A percentile compares a stretch with the other conserved stretches of the same genome.
Conservation (phyloP, 2,113 vertebrate genomes). For the Nyctibius bracteatus region DNA sequence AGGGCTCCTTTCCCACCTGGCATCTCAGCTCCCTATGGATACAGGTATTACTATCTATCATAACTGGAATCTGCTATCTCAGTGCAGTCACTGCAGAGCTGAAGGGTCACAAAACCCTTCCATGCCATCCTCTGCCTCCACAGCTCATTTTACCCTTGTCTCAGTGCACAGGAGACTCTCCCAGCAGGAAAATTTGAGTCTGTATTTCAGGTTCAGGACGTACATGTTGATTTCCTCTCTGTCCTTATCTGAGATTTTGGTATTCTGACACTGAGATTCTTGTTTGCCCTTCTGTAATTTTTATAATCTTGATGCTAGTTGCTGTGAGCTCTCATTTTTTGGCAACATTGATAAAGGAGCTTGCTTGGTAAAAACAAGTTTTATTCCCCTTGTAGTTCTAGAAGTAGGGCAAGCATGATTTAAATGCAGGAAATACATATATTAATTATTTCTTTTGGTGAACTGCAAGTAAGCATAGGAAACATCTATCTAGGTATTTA, state of each 20-base stretch:
- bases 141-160: neutral
- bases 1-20: rapidly evolving
- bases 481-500: constrained; percentile 6
- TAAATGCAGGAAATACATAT: constrained; percentile 42
- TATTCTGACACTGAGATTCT: neutral
- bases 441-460: constrained; percentile 47
- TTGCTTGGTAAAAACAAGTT: constrained; percentile 35
- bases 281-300: neutral
- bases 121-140: neutral
- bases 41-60: rapidly evolving
- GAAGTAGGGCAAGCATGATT: constrained; percentile 58
- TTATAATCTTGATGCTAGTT: neutral
- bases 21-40: neutral
- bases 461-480: constrained; percentile 7
- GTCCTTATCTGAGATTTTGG: neutral
- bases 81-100: neutral
- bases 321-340: constrained; percentile 23
- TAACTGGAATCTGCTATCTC: neutral
- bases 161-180: neutral
- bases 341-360: neutral
- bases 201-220: neutral
- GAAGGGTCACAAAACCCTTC: neutral
- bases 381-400: constrained; percentile 55
- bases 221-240: neutral
- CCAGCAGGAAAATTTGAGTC: neutral